Base-by-base conservation (phyloP, 2,113 vertebrate genomes). In the Siphamia tubifer region DNA sequence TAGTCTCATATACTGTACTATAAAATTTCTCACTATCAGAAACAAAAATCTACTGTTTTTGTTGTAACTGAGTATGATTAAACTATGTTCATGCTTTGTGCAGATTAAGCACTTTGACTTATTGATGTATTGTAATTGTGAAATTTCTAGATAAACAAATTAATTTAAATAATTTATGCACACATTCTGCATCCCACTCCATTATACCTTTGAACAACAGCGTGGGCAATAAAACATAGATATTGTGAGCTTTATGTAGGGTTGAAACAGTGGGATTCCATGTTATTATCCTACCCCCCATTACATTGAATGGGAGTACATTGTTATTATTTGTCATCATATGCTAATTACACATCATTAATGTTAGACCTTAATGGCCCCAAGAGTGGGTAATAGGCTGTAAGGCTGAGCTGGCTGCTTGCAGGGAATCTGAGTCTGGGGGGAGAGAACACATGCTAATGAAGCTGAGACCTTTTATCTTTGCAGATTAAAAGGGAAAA, bases 291-390 rank as follows among this genome's bases (percentile, higher is more conserved):
- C 91, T 91, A 94, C 90, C 94, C 93, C 94, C 93, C 86, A 91
- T 92, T 94, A 94, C 92, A 95, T 94, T 77, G 86, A 93, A 93
- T 94, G 91, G 92, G 92, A 92, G 94, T 87, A 87, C 89, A 93
- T 92, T 94, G 92, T 95, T 94, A 94, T 93, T 94, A 94, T 96
- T 95, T 93, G 94, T 97, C 95, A 95, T 97, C 92, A 92, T 95
- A 92, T 94, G 93, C 94, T 97, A 98, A 98, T 97, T 96, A 94
- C 94, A 92, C 94, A 94, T 96, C 94, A 94, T 95, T 95, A 96
- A 95, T 94, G 93, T 94, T 94, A 94, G 93, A 92, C 93, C 91
- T 92, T 94, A 94, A 94, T 93, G 93, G 92, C 86, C 88, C 83
- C 81, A 83, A 85, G 91, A 94, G 92, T 91, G 87, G 90, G 91